A percentile compares a stretch with the other conserved stretches of the same genome.
These are phyloP conservation scores for Drosophila orena DNA, from an alignment of 1,140 invertebrate species.

Conservation along the genomic window DNA sequence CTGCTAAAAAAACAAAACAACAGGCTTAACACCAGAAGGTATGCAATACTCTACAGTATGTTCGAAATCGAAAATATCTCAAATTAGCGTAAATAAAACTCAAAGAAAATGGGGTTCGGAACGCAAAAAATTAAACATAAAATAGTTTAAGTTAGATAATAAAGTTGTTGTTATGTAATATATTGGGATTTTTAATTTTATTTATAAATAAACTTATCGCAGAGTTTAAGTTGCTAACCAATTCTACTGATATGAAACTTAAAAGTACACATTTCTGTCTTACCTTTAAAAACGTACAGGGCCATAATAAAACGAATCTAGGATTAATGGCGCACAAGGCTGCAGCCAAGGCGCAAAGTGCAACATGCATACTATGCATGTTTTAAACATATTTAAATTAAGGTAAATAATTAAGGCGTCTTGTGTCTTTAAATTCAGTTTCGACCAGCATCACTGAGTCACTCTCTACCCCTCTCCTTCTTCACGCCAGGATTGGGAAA, in stretches of 20 bases:
- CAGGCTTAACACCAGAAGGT: conserved; percentile 17
- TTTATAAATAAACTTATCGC: too few relatives aligned
- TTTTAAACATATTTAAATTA: background rate
- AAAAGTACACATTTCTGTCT: background rate
- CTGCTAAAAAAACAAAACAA: background rate
- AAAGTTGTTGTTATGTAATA: background rate
- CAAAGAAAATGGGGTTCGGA: too few relatives aligned
- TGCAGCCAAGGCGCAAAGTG: background rate
- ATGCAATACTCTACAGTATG: background rate
- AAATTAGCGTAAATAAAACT: too few relatives aligned
- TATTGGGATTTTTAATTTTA: too few relatives aligned
- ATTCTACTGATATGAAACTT: background rate
- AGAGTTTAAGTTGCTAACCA: background rate
- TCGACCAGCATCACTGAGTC: conserved; percentile 3
- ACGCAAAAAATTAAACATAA: background rate
- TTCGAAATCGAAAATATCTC: background rate
- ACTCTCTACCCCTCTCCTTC: background rate
- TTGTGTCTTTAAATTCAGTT: background rate
- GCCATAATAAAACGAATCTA: conserved; percentile 1
- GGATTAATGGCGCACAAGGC: conserved; percentile 17
- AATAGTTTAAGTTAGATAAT: too few relatives aligned
- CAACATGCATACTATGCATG: background rate
- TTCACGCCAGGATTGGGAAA: background rate
- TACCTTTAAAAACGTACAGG: background rate
- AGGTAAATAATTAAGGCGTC: background rate